phyloP scores from a whole-genome alignment of 2,113 vertebrate genomes.

The Octodon degus region DNA sequence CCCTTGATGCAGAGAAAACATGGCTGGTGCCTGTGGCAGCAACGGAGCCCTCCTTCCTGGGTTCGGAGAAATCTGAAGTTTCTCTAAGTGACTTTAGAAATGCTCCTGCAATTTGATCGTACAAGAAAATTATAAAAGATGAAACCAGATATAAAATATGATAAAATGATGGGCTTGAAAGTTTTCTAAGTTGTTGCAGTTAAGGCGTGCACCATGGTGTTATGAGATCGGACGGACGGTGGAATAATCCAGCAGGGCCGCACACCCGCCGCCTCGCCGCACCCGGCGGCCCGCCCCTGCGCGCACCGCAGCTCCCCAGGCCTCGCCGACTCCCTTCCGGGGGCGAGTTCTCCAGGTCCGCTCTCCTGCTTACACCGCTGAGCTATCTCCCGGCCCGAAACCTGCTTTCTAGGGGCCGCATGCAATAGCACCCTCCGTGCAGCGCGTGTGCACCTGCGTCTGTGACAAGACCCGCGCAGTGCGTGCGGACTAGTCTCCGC shows the following conservation, averaged over 20 bases:
- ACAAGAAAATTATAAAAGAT: background rate
- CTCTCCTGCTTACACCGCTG: too few species aligned
- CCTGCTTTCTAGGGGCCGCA: background rate
- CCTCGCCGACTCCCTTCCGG: too few species aligned
- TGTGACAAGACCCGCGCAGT: too few species aligned
- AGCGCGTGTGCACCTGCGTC: fast-evolving
- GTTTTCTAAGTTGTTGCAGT: fast-evolving
- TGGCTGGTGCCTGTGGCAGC: background rate
- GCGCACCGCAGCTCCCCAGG: too few species aligned
- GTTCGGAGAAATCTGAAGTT: background rate
- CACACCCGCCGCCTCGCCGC: too few species aligned
- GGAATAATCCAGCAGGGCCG: too few species aligned
- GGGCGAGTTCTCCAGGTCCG: too few species aligned
- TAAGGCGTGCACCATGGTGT: background rate
- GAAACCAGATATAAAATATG: background rate
- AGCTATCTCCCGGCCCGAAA: too few species aligned
- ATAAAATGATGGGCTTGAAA: background rate
- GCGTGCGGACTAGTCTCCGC: too few species aligned
- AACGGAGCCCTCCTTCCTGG: fast-evolving
- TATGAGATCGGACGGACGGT: fast-evolving
- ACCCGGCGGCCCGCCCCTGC: too few species aligned
- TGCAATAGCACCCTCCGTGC: background rate
- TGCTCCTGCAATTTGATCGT: background rate
- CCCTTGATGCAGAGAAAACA: background rate
- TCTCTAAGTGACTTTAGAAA: background rate